Conservation (phyloP, 1,140 invertebrate genomes). For the Penaeus chinensis region DNA sequence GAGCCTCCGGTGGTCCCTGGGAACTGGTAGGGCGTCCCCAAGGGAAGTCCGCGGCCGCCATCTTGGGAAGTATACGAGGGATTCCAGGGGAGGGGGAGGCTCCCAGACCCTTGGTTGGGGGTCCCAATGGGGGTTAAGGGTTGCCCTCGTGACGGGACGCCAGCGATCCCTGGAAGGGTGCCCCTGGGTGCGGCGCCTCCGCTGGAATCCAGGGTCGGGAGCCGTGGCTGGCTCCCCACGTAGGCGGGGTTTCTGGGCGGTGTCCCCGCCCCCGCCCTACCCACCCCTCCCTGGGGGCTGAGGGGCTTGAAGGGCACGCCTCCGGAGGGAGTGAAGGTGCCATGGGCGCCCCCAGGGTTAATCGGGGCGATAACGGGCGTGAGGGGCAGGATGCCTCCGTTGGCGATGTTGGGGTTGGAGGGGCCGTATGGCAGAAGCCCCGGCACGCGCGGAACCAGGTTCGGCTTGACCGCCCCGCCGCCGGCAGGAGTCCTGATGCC, state of each 20-base stretch:
- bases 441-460: background rate
- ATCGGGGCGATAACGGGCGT: constrained; percentile 15
- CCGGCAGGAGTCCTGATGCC: constrained; percentile 16
- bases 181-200: constrained; percentile 7
- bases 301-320: constrained; percentile 9
- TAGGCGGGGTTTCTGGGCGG: constrained; percentile 23
- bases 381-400: background rate
- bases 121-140: constrained; percentile 36
- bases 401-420: constrained; percentile 23
- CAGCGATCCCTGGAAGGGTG: background rate
- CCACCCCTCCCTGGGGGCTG: constrained; percentile 13
- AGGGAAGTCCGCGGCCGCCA: background rate
- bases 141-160: constrained; percentile 24
- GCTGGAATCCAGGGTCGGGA: constrained; percentile 17
- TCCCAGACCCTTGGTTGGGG: background rate
- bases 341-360: background rate
- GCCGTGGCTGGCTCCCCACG: constrained; percentile 21
- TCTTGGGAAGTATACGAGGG: constrained; percentile 24
- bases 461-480: background rate
- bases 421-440: constrained; percentile 5
- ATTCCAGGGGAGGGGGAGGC: constrained; percentile 36
- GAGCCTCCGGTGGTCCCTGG: constrained; percentile 12
- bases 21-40: constrained; percentile 33
- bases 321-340: background rate
- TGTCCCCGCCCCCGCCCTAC: constrained; percentile 10